These are phyloP conservation scores for Ophion obscuratus DNA, from an alignment of 2,888 invertebrate species.

Conservation along the genomic window DNA sequence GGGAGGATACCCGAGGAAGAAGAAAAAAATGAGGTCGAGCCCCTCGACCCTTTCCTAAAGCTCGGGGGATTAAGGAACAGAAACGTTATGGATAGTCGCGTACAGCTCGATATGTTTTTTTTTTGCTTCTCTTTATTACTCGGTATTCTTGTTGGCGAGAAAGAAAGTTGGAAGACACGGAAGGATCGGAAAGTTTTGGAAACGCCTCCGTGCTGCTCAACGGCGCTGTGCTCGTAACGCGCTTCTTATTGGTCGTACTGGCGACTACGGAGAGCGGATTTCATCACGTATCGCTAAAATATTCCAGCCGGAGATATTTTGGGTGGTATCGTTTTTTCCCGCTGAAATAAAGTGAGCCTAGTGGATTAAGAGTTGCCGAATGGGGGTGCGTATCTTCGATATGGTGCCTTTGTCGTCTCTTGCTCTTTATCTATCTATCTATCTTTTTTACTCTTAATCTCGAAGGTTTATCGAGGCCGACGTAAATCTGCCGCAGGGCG, in stretches of 20 bases:
- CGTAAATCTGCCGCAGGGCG: conserved; percentile 79
- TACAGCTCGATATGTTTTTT: conserved; percentile 4
- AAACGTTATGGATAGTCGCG: conserved; percentile 46
- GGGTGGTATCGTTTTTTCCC: conserved; percentile 20
- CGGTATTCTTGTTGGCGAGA: conserved; percentile 13
- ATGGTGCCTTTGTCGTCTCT: background rate
- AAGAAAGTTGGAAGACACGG: background rate
- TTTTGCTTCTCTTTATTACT: conserved; percentile 19
- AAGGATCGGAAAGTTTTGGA: background rate
- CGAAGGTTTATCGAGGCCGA: conserved; percentile 80
- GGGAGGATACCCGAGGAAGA: conserved; percentile 20
- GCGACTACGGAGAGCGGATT: conserved; percentile 22
- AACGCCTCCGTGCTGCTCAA: conserved; percentile 5
- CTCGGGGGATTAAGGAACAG: conserved; percentile 52
- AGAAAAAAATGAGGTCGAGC: conserved; percentile 69
- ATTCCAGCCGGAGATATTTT: conserved; percentile 22
- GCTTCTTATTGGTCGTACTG: background rate
- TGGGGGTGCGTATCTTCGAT: conserved; percentile 8
- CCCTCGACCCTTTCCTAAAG: background rate
- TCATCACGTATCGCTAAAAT: conserved; percentile 60
- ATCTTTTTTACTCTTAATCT: conserved; percentile 76
- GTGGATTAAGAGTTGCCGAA: conserved; percentile 68
- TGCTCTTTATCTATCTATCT: conserved; percentile 51
- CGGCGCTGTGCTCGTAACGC: background rate
- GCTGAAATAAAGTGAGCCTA: conserved; percentile 66